Base-by-base conservation (phyloP, 2,797 vertebrate genomes). In the Caiman crocodilus region DNA sequence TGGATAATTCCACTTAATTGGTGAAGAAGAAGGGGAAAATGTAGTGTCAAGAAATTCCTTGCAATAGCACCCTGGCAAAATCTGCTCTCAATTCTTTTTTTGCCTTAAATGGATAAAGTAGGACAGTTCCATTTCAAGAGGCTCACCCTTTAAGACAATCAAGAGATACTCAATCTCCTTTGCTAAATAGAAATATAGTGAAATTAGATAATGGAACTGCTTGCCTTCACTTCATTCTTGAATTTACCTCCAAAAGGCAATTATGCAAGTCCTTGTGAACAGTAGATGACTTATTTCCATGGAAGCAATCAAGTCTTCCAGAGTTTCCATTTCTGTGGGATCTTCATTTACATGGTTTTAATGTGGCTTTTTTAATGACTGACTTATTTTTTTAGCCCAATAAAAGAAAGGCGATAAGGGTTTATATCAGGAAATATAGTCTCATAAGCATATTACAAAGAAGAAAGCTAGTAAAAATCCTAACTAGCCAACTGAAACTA, bases 221-320 rank as follows among this genome's bases (percentile, higher is more conserved):
- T 87, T 73, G 2, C 16, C 87, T 89, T 93, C 21, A 92, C 5
- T 85, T 92, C 60, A 50, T 85, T 88, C 50, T 25, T 93, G 64
- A 30, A 55, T 92, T 57, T 79, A 35, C 25, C 7, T 90, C 63
- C 16, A 88, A 18, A 65, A 90, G 35, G 93, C 17, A 90, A 30
- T 94, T 84, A 73, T 21, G 18, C 32, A 55, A 74, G 79, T 87
- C 57, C 2, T 73, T 76, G 32, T 83, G 57, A 76, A 60, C 32
- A 76, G 28, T 90, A 79, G 14, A 8, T 80, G 35, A 58, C 74
- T 67, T 4, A 2, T 92, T 78, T 87, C 23, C 61, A n/a, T 86
- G 79, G 61, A 88, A 65, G 25, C 2, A 76, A 76, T 67, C 67
- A 69, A 73, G 1, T 16, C 50, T 88, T 67, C 14, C 12, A 87